Evolutionary conservation across 2,888 invertebrate genomes (phyloP), one percentile per base, ranked within the genome.

Genomic region (Hypomecis atomaria): DNA sequence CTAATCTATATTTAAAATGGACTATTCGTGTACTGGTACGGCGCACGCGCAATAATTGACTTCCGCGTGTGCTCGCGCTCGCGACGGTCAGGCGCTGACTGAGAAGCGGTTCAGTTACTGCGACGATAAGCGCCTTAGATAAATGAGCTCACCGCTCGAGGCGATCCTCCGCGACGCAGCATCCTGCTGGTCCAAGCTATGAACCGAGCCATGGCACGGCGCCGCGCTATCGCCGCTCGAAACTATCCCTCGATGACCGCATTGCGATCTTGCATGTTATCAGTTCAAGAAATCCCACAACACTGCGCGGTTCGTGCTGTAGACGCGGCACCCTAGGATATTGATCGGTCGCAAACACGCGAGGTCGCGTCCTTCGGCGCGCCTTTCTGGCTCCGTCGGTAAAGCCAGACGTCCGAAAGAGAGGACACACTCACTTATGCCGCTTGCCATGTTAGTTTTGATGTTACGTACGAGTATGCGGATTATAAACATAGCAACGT

Each of bases 351-450:
- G 76, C 79, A 79, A 83, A 80, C 87, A 87, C 81, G 86, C 91
- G 92, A 91, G 92, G 92, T 91, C 91, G 81, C 81, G 92, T 92
- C 92, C 92, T 92, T 92, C 92, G 90, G 82, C 92, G 87, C 92
- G 92, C 92, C 92, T 90, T 86, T 80, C 78, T 77, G 86, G 80
- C 87, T 83, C 79, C 84, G 71, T 62, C 74, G 76, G 74, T 56
- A 55, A 54, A 44, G 64, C 56, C 52, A 65, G 57, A 60, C 65
- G 65, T 44, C 57, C 67, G 65, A 65, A 69, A 67, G 63, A 66
- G 67, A 65, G 55, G 52, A 58, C 65, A 23, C 53, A 60, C 59
- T 59, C 36, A 38, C 38, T 5, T 47, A 10, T 9, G 43, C 36
- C 33, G 11, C 45, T 47, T 5, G 10, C 11, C 34, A 36, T 4